Base-by-base conservation (phyloP, 2,113 vertebrate genomes). In the Semnopithecus entellus region DNA sequence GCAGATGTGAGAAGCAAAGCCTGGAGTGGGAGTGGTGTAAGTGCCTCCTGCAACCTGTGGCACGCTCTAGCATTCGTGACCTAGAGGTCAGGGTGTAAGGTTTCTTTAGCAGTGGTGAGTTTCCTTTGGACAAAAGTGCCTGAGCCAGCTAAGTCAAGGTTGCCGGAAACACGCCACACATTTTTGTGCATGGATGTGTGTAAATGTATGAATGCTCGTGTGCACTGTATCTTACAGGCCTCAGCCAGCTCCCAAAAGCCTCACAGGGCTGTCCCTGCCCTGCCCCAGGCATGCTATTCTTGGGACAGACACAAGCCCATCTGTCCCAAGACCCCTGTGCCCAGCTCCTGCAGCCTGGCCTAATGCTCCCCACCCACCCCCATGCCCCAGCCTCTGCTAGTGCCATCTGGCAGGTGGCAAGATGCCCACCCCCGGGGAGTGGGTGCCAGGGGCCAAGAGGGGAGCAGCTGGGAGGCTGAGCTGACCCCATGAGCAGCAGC, bases 391-490 rank as follows among this genome's bases (percentile, higher is more conserved):
- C 73, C 88, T 94, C 93, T 88, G 52, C 90, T 97, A 93, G 78
- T 95, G 86, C 97, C 97, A 97, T 97, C 91, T 97, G 96, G 93
- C 0, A 0, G 70, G 88, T 98, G 97, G 96, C 97, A 96, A 85
- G 66, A 82, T 94, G 94, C 96, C 97, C 78, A 75, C 45, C 64
- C 55, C 91, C 2, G 66, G 91, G 52, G 43, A 73, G 27, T 91
- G 88, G 93, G 78, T 95, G 68, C 84, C 78, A 97, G 82, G 88
- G 96, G 78, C 91, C 91, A 94, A 92, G 88, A 96, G 72, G 61
- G 85, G 85, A 97, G 88, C 91, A 97, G 90, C 84, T 96, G 92
- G 94, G 94, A 96, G 90, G 94, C 75, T 93, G 83, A 12, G 75
- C 12, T 45, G 92, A 91, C 75, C 84, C 50, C 68, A 55, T 3